Evolutionary conservation across 1,140 invertebrate genomes (phyloP).

Genomic region (Atta cephalotes): DNA sequence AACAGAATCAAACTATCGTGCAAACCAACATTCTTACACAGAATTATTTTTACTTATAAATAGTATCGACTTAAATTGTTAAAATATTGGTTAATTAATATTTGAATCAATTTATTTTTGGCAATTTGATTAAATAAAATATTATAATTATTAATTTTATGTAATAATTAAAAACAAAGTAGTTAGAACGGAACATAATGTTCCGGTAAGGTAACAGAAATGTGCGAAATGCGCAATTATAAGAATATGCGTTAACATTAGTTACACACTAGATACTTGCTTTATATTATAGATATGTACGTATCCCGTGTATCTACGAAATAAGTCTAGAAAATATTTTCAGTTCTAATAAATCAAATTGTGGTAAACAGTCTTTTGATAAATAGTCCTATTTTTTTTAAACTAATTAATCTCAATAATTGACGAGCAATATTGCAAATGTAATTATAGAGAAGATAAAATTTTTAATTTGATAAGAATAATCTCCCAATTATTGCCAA

Average conservation of each 20-base stretch:
- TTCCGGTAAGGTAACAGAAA: constrained; percentile 33
- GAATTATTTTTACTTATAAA: not conserved
- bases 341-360: not conserved
- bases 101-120: not conserved
- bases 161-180: constrained; percentile 34
- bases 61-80: not conserved
- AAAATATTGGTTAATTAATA: not conserved
- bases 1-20: not conserved
- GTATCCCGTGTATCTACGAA: not conserved
- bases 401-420: not conserved
- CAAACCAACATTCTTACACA: not conserved
- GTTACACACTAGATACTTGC: constrained; percentile 50
- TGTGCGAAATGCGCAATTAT: constrained; percentile 42
- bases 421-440: too few species aligned
- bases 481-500: not conserved
- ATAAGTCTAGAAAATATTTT: constrained; percentile 2
- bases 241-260: constrained; percentile 45
- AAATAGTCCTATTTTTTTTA: not conserved
- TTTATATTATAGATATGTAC: constrained; percentile 1
- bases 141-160: constrained; percentile 9
- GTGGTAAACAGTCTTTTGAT: not conserved
- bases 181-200: constrained; percentile 60
- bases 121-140: constrained; percentile 36
- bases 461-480: not conserved
- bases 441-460: not conserved